Evolutionary conservation across 1,140 invertebrate genomes (phyloP).

Genomic region (Sarcophaga bullata): DNA sequence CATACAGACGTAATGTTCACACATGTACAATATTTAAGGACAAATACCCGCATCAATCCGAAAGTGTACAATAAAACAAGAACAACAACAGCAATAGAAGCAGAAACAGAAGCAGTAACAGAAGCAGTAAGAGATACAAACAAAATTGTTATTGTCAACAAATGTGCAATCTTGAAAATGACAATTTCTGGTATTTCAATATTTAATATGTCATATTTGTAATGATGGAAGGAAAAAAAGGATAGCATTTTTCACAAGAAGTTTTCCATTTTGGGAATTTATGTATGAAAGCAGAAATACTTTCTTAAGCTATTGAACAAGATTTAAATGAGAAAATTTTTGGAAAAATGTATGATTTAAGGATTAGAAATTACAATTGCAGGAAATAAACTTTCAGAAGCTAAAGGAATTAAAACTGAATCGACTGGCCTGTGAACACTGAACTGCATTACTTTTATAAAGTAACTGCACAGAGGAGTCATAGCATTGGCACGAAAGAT

Average conservation of each 20-base stretch:
- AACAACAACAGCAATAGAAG: neutral
- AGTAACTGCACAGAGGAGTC: no score
- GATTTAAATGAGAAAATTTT: neutral
- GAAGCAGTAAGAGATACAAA: neutral
- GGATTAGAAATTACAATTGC: no score
- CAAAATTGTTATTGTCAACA: conserved; percentile 34
- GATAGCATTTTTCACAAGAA: no score
- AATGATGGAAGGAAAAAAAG: neutral
- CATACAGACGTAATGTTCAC: neutral
- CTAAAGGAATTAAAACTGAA: neutral
- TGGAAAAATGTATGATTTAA: no score
- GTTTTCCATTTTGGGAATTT: no score
- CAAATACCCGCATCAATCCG: neutral
- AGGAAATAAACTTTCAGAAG: no score
- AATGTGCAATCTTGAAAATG: conserved; percentile 30
- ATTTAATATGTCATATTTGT: conserved; percentile 38
- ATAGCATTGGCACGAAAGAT: no score
- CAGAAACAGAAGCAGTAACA: neutral
- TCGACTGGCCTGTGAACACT: no score
- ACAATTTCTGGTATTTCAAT: conserved; percentile 27
- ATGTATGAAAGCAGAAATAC: neutral
- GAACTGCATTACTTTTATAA: no score
- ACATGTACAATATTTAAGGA: neutral
- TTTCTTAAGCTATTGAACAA: neutral
- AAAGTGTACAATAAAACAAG: neutral